Evolutionary conservation across 1,140 invertebrate genomes (phyloP).

Genomic region (Chelonus insularis): DNA sequence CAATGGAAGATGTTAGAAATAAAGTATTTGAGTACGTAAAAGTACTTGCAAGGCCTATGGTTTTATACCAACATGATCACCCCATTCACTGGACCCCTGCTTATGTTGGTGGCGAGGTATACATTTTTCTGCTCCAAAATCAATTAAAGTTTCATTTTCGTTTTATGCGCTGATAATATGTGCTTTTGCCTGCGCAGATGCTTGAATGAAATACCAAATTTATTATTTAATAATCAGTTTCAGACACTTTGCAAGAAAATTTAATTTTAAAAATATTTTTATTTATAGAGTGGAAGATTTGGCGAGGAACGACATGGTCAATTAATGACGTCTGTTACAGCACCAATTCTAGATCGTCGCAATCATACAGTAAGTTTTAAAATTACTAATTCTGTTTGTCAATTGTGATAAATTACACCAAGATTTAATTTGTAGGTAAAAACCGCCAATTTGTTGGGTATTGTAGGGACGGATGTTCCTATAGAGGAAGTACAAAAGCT

Average conservation of each 20-base stretch:
- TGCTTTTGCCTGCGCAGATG: neutral
- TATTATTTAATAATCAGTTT: too few species aligned
- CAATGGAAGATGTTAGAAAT: conserved; percentile 77
- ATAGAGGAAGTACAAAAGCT: conserved; percentile 90
- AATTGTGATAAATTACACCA: conserved; percentile 14
- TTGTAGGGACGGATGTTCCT: conserved; percentile 92
- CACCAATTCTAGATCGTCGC: conserved; percentile 89
- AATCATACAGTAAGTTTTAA: conserved; percentile 77
- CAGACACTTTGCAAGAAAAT: neutral
- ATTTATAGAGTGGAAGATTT: conserved; percentile 67
- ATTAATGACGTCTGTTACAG: conserved; percentile 87
- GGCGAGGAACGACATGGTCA: conserved; percentile 73
- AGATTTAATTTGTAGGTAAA: conserved; percentile 64
- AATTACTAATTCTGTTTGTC: conserved; percentile 8
- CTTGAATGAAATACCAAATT: too few species aligned
- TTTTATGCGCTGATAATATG: neutral
- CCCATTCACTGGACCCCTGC: conserved; percentile 89
- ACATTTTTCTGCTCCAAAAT: conserved; percentile 30
- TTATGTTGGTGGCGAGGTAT: conserved; percentile 85
- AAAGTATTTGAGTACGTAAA: conserved; percentile 92
- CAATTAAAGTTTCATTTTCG: neutral
- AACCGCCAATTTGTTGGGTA: conserved; percentile 86
- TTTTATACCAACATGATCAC: conserved; percentile 86
- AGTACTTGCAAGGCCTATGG: conserved; percentile 87
- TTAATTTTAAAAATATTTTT: conserved; percentile 14